Conservation (phyloP, 2,113 vertebrate species). For the Alligator mississippiensis region DNA sequence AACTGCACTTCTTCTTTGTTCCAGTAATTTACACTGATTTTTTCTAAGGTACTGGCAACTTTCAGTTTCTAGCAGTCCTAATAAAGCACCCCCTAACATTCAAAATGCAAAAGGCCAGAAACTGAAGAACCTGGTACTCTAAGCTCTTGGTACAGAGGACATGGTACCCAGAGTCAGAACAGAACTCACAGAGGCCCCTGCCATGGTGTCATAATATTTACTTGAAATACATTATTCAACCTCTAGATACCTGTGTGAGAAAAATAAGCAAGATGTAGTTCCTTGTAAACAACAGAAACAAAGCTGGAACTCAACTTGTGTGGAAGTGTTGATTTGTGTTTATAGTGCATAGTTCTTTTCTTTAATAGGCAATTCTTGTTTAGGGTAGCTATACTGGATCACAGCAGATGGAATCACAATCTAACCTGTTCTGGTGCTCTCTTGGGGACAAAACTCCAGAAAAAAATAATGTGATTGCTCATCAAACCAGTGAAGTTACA, state of each 20-base stretch:
- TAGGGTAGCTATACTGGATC: neutral
- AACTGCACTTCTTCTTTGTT: no score
- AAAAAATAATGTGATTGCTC: slow-evolving; percentile 34
- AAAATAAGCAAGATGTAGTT: neutral
- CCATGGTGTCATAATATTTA: neutral
- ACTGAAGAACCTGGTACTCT: neutral
- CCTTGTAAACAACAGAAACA: neutral
- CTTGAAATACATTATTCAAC: neutral
- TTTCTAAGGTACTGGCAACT: no score
- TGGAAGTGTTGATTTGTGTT: rapidly evolving
- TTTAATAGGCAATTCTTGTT: neutral
- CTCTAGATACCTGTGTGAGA: neutral
- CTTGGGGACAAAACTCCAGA: slow-evolving; percentile 7
- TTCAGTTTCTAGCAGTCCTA: no score
- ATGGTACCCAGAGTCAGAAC: neutral
- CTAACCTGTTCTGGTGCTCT: slow-evolving; percentile 36
- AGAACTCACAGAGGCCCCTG: neutral
- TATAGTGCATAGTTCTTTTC: neutral
- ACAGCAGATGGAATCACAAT: neutral
- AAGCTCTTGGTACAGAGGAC: neutral
- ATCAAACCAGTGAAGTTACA: neutral
- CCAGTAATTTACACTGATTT: no score
- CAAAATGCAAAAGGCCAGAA: neutral
- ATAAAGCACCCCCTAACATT: no score
- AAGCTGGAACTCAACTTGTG: neutral